These are phyloP conservation scores for Thereva nobilitata DNA, from an alignment of 2,888 invertebrate genomes.

Conservation along the genomic window DNA sequence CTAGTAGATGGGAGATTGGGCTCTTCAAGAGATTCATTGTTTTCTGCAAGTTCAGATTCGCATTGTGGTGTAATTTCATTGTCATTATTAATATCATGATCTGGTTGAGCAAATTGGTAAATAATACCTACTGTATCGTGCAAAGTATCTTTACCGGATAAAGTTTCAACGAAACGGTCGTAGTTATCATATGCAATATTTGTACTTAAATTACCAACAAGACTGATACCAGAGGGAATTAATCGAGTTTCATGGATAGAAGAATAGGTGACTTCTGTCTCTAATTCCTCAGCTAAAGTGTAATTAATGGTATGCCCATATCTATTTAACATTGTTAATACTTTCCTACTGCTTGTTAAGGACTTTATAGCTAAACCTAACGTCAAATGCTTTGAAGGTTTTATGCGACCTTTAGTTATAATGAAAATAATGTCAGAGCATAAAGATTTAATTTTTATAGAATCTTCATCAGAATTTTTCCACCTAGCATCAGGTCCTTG, in stretches of 20 bases:
- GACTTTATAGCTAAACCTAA: conserved; percentile 49
- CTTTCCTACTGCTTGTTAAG: conserved; percentile 47
- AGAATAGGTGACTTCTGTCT: conserved; percentile 48
- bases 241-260: conserved; percentile 39
- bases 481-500: no score
- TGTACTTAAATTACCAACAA: conserved; percentile 42
- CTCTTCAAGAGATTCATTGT: no score
- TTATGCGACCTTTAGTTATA: no score
- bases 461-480: no score
- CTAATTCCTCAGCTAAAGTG: conserved; percentile 50
- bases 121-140: conserved; percentile 51
- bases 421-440: no score
- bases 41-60: no score
- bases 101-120: conserved; percentile 43
- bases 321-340: conserved; percentile 48
- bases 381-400: conserved; percentile 46
- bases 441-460: no score
- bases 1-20: no score
- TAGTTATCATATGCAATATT: conserved; percentile 49
- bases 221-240: conserved; percentile 45
- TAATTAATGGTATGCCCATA: conserved; percentile 49
- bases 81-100: not conserved
- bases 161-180: conserved; percentile 49
- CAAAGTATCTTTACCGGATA: conserved; percentile 48
- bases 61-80: not conserved